These are phyloP conservation scores for Epinotia demarniana DNA, from an alignment of 2,888 invertebrate species.

Conservation along the genomic window DNA sequence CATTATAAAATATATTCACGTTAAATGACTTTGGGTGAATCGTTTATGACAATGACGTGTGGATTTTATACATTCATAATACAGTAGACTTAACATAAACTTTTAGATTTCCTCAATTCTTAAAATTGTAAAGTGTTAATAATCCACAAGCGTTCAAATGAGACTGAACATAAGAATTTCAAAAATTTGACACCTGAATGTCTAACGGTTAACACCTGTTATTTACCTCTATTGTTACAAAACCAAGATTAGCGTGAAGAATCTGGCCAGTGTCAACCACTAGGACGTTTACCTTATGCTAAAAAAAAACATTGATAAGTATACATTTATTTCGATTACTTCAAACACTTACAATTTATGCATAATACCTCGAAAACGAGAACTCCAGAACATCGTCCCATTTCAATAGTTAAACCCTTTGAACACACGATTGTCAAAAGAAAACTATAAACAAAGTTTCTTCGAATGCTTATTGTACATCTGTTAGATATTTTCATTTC, in stretches of 20 bases:
- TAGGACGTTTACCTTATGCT: too few species aligned
- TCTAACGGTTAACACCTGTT: too few species aligned
- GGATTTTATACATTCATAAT: background rate
- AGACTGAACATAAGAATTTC: too few species aligned
- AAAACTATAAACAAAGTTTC: slow-evolving; percentile 4
- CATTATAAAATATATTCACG: background rate
- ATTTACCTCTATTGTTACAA: too few species aligned
- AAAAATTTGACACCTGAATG: too few species aligned
- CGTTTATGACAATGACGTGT: background rate
- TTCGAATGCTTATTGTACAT: slow-evolving; percentile 8
- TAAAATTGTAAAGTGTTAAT: too few species aligned
- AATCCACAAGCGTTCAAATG: too few species aligned
- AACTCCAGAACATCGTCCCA: background rate
- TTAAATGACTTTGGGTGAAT: background rate
- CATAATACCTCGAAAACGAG: too few species aligned
- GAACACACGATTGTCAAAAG: background rate
- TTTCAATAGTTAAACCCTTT: background rate
- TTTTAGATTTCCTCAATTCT: background rate
- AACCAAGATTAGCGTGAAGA: too few species aligned
- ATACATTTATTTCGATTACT: background rate
- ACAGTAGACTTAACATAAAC: background rate
- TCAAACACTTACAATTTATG: background rate
- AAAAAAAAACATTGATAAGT: background rate
- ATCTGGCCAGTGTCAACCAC: too few species aligned
- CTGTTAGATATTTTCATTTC: slow-evolving; percentile 17